phyloP scores from a whole-genome alignment of 1,140 invertebrate genomes.

The Xylocopa sonorina region DNA sequence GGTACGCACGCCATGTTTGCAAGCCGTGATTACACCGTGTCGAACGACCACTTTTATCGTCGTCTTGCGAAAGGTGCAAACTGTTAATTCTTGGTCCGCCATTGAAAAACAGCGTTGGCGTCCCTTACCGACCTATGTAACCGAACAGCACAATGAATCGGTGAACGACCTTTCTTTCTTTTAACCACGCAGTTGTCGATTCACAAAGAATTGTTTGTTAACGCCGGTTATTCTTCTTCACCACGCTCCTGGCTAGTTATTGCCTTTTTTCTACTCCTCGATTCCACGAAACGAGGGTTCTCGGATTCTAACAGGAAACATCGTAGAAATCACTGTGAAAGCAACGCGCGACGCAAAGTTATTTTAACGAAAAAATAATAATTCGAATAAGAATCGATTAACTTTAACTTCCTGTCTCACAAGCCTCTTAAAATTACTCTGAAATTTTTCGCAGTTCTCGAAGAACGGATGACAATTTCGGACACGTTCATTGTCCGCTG shows the following conservation, averaged over 20 bases:
- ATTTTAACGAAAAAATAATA: no score
- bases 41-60: conserved; percentile 67
- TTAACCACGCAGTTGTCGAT: conserved; percentile 7
- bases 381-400: no score
- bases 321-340: no score
- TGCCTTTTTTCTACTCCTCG: no score
- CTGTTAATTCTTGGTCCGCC: conserved; percentile 47
- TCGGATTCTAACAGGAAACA: no score
- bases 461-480: background rate
- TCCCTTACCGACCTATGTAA: conserved; percentile 58
- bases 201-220: background rate
- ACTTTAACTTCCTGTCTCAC: no score
- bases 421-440: no score
- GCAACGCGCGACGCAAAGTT: no score
- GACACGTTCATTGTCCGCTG: conserved; percentile 3
- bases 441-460: no score
- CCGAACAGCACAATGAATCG: conserved; percentile 60
- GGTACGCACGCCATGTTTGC: conserved; percentile 15
- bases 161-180: conserved; percentile 46
- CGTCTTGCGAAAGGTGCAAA: conserved; percentile 62
- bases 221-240: no score
- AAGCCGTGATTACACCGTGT: conserved; percentile 19
- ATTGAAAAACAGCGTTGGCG: conserved; percentile 57
- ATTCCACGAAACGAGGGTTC: no score
- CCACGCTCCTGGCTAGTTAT: background rate